Evolutionary conservation across 2,888 invertebrate species (phyloP).

Genomic region (Drosophila limbata): DNA sequence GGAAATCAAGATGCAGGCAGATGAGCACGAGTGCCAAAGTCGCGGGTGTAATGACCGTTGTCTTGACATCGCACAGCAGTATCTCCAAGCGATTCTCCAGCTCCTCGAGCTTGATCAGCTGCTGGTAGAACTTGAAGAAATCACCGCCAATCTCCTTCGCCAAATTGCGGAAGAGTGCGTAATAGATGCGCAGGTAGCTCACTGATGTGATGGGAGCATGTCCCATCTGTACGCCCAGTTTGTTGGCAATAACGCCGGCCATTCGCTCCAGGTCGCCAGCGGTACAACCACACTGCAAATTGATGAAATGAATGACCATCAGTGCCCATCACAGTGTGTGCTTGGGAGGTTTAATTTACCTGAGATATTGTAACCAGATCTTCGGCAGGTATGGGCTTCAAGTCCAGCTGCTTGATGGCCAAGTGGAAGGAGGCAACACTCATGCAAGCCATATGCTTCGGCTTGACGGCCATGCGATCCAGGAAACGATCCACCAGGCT

Average conservation of each 20-base stretch:
- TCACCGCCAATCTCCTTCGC: slow-evolving; percentile 87
- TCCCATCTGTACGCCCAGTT: slow-evolving; percentile 89
- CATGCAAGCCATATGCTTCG: slow-evolving; percentile 95
- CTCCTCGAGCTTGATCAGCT: slow-evolving; percentile 87
- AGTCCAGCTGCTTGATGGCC: slow-evolving; percentile 89
- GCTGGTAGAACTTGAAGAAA: slow-evolving; percentile 86
- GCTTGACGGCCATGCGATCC: slow-evolving; percentile 92
- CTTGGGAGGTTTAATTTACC: slow-evolving; percentile 62
- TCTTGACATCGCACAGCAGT: slow-evolving; percentile 90
- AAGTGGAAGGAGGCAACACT: slow-evolving; percentile 94
- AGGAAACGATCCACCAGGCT: slow-evolving; percentile 93
- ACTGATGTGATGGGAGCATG: slow-evolving; percentile 88
- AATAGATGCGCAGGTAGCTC: slow-evolving; percentile 89
- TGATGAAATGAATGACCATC: slow-evolving; percentile 73
- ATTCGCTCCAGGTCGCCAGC: slow-evolving; percentile 94
- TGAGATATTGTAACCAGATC: slow-evolving; percentile 88
- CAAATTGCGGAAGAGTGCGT: slow-evolving; percentile 87
- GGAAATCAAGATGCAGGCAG: slow-evolving; percentile 89
- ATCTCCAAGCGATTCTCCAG: slow-evolving; percentile 90
- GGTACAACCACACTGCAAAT: slow-evolving; percentile 90
- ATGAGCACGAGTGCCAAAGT: slow-evolving; percentile 92
- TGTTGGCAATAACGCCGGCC: slow-evolving; percentile 92
- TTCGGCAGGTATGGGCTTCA: slow-evolving; percentile 87
- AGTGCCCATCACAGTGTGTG: slow-evolving; percentile 5
- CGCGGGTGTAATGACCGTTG: slow-evolving; percentile 90